Evolutionary conservation across 2,113 vertebrate species (phyloP).

Genomic region (Eupsittula cactorum): DNA sequence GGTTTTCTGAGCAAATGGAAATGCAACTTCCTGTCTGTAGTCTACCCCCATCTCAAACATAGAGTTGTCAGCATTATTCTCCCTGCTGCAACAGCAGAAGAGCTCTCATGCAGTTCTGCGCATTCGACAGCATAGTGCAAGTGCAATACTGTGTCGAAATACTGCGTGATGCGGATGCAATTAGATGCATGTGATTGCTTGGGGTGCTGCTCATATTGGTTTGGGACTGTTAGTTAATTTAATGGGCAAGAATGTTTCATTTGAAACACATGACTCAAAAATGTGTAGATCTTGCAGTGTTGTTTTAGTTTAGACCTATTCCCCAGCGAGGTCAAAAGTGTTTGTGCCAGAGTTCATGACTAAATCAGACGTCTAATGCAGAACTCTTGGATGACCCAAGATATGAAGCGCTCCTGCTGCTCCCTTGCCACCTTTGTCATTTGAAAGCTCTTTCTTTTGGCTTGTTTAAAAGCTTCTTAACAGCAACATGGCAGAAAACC

Average conservation of each 20-base stretch:
- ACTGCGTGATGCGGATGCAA: not conserved
- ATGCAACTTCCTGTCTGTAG: not conserved
- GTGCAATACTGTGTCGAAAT: not conserved
- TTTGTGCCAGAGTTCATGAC: constrained; percentile 51
- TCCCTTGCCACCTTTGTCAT: not conserved
- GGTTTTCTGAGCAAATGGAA: not conserved
- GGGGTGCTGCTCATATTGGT: not conserved
- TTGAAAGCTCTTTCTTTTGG: not conserved
- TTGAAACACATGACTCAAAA: constrained; percentile 40
- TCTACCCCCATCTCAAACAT: not conserved
- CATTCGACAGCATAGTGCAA: accelerated
- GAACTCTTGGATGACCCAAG: not conserved
- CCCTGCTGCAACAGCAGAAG: not conserved
- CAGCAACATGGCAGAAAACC: not conserved
- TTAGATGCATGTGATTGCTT: not conserved
- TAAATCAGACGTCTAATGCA: not conserved
- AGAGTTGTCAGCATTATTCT: not conserved
- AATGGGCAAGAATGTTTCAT: not conserved
- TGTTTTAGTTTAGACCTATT: constrained; percentile 20
- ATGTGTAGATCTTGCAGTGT: constrained; percentile 4
- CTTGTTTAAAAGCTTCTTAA: not conserved
- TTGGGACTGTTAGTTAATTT: not conserved
- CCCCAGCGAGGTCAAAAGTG: not conserved
- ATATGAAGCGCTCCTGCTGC: not conserved
- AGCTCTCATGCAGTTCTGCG: not conserved